These are phyloP conservation scores for Hormaphis cornu DNA, from an alignment of 1,140 invertebrate genomes.

Conservation along the genomic window DNA sequence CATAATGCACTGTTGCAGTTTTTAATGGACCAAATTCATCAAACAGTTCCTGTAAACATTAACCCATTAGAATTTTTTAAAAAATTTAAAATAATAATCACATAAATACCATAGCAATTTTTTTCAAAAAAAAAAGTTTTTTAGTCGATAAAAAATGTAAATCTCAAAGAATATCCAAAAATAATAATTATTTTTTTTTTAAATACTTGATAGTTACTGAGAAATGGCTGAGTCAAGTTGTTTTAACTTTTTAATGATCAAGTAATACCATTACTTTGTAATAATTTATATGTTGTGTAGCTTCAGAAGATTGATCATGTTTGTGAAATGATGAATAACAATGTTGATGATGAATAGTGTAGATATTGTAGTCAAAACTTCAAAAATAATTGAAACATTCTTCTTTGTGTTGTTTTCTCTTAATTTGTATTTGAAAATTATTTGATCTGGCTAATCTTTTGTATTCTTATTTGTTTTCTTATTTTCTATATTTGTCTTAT, in stretches of 20 bases:
- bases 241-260: neutral
- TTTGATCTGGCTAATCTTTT: neutral
- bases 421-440: neutral
- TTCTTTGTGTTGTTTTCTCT: too few relatives aligned
- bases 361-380: neutral
- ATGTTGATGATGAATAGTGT: too few relatives aligned
- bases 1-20: constrained; percentile 93
- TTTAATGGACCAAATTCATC: constrained; percentile 90
- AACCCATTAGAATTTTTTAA: neutral
- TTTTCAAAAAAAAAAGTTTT: too few relatives aligned
- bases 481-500: too few relatives aligned
- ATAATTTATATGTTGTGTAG: neutral
- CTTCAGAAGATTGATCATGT: neutral
- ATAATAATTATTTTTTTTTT: constrained; percentile 7
- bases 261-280: constrained; percentile 11
- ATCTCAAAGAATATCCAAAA: neutral
- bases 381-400: too few relatives aligned
- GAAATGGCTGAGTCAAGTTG: neutral
- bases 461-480: too few relatives aligned
- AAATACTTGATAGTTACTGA: neutral
- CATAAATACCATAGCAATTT: too few relatives aligned
- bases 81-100: too few relatives aligned
- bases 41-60: constrained; percentile 70
- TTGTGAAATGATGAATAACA: neutral
- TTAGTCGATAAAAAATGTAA: neutral